Conservation (phyloP, 2,888 invertebrate genomes). For the Aradus depressus region DNA sequence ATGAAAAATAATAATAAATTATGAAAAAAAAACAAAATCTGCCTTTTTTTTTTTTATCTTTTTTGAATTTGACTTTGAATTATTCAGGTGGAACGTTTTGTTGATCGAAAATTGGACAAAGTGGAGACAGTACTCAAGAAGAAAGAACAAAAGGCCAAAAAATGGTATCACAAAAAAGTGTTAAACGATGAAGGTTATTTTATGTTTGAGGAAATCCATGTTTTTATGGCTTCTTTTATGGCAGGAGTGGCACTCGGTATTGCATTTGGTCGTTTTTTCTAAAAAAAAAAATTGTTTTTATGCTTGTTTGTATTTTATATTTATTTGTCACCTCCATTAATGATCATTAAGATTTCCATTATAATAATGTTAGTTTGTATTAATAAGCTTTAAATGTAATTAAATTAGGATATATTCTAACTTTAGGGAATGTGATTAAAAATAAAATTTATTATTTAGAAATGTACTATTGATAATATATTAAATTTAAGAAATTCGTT, state of each 20-base stretch:
- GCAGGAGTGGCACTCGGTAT: conserved; percentile 65
- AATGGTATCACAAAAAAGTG: conserved; percentile 47
- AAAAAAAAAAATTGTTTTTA: neutral
- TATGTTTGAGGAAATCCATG: conserved; percentile 61
- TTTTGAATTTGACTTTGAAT: conserved; percentile 22
- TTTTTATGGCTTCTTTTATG: conserved; percentile 68
- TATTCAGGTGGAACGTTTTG: conserved; percentile 61
- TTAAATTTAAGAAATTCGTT: too few relatives aligned
- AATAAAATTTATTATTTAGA: too few relatives aligned
- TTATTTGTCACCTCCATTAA: conserved; percentile 12
- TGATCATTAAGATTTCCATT: neutral
- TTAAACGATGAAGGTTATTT: conserved; percentile 49
- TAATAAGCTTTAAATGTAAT: too few relatives aligned
- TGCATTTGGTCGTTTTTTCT: conserved; percentile 25
- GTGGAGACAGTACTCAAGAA: conserved; percentile 62
- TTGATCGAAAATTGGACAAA: conserved; percentile 70
- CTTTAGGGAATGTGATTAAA: too few relatives aligned
- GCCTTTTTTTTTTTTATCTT: conserved; percentile 4
- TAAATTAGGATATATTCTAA: too few relatives aligned
- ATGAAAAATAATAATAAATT: neutral
- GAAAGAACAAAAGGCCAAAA: conserved; percentile 56
- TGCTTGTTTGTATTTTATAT: neutral
- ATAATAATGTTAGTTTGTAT: too few relatives aligned
- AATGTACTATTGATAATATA: too few relatives aligned
- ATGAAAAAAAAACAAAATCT: neutral